Evolutionary conservation across 2,888 invertebrate genomes (phyloP), one percentile per base, ranked within the genome.

Genomic region (Leptura quadrifasciata): DNA sequence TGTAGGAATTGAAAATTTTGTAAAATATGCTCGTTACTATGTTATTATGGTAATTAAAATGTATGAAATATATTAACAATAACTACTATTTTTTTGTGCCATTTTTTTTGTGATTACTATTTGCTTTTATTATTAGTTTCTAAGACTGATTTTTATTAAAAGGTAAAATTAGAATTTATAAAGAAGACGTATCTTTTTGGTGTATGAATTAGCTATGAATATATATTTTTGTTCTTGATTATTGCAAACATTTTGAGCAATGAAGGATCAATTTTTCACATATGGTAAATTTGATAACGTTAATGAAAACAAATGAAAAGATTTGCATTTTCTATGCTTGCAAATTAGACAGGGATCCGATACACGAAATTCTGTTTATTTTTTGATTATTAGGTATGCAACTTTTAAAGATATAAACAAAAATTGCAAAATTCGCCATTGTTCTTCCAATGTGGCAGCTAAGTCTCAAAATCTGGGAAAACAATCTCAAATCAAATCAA

Each of bases 91-190:
- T 64, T 76, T 74, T 63, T 76, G 79, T 80, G 79, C 79, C 79
- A 80, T 80, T 75, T 78, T 75, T 52, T 75, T 68, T 71, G 67
- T 70, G 74, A 63, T 72, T 73, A 71, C 57, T 60, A 54, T 75
- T 65, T 52, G 58, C 60, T 63, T 74, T 63, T 55, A 20, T 72
- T 69, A 61, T 63, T 58, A 54, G 63, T 72, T 68, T 72, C 39
- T 58, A 80, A 80, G 80, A 80, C 78, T 80, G 78, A 80, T 74
- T 80, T 77, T 73, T 24, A 74, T 47, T 63, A 57, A 35, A 63
- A 68, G 18, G 52, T 35, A 24, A 18, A 55, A 9, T 6, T 21
- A 10, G 21, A 20, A 20, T 18, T 57, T 57, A 57, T 57, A 57
- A 21, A 57, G 57, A 57, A 57, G 1, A 57, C 21, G 2, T 57